Base-by-base conservation (phyloP, 2,113 vertebrate genomes). In the Synodontis membranacea region DNA sequence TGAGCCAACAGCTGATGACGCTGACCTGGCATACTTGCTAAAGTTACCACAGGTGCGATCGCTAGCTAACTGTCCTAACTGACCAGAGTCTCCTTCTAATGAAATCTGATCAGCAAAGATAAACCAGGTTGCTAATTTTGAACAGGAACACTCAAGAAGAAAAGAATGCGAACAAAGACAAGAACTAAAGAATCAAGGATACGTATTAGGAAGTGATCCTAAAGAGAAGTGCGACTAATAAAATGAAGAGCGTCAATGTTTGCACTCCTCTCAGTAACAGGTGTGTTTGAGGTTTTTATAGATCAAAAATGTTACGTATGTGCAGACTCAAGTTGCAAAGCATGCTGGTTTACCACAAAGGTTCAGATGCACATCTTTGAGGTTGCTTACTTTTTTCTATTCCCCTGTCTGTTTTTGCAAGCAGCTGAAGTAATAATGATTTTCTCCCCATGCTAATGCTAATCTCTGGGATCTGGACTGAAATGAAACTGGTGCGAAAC, bases 291-390 rank as follows among this genome's bases (percentile, higher is more conserved):
- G 78, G 52, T 58, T 80, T 39, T 54, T 54, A 21, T 19, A 34
- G n/a, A 23, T 79, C 3, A 52, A 0, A 52, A 31, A 31, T 34
- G 48, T 34, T 50, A 0, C n/a, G 37, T 25, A 37, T 70, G 70
- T 74, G 78, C 78, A 80, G 50, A 39, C 34, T 19, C 21, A 17
- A 52, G n/a, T 52, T 79, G 75, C 75, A 79, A 5, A 79, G 75
- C 75, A 80, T 54, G 50, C 31, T 80, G 50, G 76, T 54, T 80
- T 12, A 56, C 48, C 76, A 37, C 76, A 80, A 19, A 39, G 15
- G 28, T 11, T 39, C 34, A 25, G 9, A 14, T 39, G 34, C 52
- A 39, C 4, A 25, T 80, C 34, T 56, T 54, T 14, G 46, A 31
- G 28, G 46, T 78, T 19, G 74, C 14, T 50, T 56, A 2, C 4